phyloP scores from a whole-genome alignment of 2,113 vertebrate genomes.

The Prunella himalayana region DNA sequence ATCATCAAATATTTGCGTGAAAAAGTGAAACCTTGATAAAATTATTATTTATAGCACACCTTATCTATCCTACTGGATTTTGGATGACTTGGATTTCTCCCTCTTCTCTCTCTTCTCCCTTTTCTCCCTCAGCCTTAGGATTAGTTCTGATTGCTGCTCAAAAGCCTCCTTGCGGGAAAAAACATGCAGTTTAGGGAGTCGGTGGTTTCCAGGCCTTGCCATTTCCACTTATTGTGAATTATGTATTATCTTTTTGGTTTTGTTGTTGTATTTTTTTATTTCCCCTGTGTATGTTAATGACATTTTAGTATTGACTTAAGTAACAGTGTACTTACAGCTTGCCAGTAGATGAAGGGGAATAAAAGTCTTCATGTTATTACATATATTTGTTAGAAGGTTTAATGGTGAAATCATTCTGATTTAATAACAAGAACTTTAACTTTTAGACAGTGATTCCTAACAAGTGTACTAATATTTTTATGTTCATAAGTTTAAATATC shows the following conservation, averaged over 20 bases:
- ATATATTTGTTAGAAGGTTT: background rate
- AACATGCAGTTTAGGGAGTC: background rate
- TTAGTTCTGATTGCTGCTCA: background rate
- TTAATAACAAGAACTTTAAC: background rate
- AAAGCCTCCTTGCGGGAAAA: background rate
- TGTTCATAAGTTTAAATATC: background rate
- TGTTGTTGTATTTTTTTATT: background rate
- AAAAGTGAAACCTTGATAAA: background rate
- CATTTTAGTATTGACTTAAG: background rate
- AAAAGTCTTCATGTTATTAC: background rate
- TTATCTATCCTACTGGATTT: background rate
- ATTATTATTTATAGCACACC: background rate
- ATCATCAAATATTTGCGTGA: background rate
- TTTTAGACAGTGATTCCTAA: background rate
- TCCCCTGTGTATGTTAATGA: background rate
- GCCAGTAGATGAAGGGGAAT: background rate
- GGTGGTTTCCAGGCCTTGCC: background rate
- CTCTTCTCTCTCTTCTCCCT: background rate
- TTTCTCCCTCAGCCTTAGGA: background rate
- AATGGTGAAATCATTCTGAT: background rate
- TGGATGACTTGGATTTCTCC: background rate
- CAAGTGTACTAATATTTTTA: background rate
- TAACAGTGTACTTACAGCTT: background rate
- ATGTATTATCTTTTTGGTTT: background rate
- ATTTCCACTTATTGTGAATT: background rate